A percentile compares a stretch with the other conserved stretches of the same genome.
phyloP scores from a whole-genome alignment of 2,888 invertebrate species.

The Baronia brevicornis region DNA sequence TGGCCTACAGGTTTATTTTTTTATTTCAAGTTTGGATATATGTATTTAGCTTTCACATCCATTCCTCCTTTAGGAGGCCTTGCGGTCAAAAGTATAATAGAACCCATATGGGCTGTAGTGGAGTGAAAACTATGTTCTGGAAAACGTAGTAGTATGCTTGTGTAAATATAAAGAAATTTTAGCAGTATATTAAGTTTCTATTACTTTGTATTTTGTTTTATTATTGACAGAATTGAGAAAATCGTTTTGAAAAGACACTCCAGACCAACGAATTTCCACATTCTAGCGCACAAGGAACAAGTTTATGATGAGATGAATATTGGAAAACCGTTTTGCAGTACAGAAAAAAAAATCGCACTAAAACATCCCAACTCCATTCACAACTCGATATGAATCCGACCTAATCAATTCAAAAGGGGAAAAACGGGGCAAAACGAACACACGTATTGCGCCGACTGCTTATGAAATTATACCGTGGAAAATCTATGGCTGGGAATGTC shows the following conservation, averaged over 20 bases:
- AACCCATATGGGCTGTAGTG: too few relatives aligned
- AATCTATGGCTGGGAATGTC: slow-evolving; percentile 53
- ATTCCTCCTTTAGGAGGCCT: too few relatives aligned
- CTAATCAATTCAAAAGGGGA: slow-evolving; percentile 72
- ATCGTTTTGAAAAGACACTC: slow-evolving; percentile 11
- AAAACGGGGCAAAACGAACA: slow-evolving; percentile 61
- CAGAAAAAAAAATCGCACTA: slow-evolving; percentile 36
- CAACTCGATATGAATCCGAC: slow-evolving; percentile 60
- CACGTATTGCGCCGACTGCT: slow-evolving; percentile 52
- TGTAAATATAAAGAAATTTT: too few relatives aligned
- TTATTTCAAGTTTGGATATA: too few relatives aligned
- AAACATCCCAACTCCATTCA: slow-evolving; percentile 56
- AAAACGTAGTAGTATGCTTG: too few relatives aligned
- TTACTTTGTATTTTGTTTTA: too few relatives aligned
- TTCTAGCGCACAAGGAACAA: slow-evolving; percentile 17
- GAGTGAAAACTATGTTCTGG: slow-evolving; percentile 12
- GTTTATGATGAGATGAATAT: slow-evolving; percentile 36
- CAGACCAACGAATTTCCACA: slow-evolving; percentile 13
- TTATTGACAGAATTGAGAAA: slow-evolving; percentile 2
- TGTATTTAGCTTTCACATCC: too few relatives aligned
- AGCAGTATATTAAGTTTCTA: too few relatives aligned
- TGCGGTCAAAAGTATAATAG: too few relatives aligned
- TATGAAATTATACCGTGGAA: slow-evolving; percentile 71
- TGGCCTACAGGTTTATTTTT: too few relatives aligned
- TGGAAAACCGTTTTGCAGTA: slow-evolving; percentile 34